Conservation (phyloP, 2,113 vertebrate species). For the Coregonus clupeaformis region DNA sequence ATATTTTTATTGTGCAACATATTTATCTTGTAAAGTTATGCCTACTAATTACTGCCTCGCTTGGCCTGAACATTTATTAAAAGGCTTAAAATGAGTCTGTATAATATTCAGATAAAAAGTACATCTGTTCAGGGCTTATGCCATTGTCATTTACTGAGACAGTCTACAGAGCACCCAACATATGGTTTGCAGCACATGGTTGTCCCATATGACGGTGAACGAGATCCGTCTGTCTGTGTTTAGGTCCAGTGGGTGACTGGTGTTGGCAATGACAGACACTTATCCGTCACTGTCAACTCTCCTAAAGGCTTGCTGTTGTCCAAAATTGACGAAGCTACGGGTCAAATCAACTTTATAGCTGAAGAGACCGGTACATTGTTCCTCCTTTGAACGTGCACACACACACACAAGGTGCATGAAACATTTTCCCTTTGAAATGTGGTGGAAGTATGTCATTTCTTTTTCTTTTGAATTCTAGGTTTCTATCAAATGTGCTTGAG, state of each 20-base stretch:
- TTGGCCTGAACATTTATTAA: too few species aligned
- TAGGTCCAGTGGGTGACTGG: too few species aligned
- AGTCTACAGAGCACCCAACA: not conserved
- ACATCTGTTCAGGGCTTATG: not conserved
- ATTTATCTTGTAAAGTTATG: too few species aligned
- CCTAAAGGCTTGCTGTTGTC: slow-evolving; percentile 77
- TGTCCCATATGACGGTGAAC: not conserved
- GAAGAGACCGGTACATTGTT: slow-evolving; percentile 79
- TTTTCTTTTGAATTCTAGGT: slow-evolving; percentile 68
- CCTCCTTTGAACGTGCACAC: not conserved
- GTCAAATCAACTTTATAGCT: slow-evolving; percentile 85
- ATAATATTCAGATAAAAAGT: too few species aligned
- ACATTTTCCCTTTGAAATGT: too few species aligned
- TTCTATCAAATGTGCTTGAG: slow-evolving; percentile 93
- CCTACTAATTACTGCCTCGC: too few species aligned
- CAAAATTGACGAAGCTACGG: slow-evolving; percentile 69
- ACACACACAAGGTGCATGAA: not conserved
- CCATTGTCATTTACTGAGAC: not conserved
- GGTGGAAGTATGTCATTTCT: too few species aligned
- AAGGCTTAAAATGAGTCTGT: not conserved
- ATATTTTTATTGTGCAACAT: too few species aligned
- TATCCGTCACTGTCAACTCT: slow-evolving; percentile 58
- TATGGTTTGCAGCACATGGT: not conserved
- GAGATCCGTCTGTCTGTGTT: not conserved
- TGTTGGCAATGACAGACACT: too few species aligned